A percentile compares a stretch with the other conserved stretches of the same genome.
Conservation (phyloP, 2,797 vertebrate genomes). For the Mastacembelus armatus region DNA sequence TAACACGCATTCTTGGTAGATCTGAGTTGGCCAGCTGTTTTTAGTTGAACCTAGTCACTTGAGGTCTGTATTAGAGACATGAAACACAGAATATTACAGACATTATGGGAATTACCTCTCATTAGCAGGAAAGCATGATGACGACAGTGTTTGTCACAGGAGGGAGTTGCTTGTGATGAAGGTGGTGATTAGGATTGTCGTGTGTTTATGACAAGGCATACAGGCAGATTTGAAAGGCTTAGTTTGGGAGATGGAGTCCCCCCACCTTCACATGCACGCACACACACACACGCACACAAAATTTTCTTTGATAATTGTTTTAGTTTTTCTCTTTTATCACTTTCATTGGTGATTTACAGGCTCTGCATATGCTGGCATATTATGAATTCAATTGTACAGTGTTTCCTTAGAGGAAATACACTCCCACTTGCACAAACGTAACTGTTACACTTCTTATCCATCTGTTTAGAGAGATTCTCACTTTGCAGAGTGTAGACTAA, state of each 20-base stretch:
- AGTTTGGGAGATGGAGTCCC: constrained; percentile 69
- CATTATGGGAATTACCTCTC: constrained; percentile 44
- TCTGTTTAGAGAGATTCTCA: constrained; percentile 55
- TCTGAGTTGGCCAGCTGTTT: constrained; percentile 33
- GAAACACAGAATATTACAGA: constrained; percentile 11
- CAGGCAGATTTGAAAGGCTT: constrained; percentile 70
- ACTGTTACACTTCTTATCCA: constrained; percentile 64
- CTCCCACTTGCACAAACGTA: constrained; percentile 54
- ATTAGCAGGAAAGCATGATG: constrained; percentile 34
- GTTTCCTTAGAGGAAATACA: constrained; percentile 65
- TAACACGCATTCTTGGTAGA: constrained; percentile 3
- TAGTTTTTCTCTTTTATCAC: constrained; percentile 11
- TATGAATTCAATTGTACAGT: constrained; percentile 47
- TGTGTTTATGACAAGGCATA: constrained; percentile 51
- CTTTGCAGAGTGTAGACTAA: constrained; percentile 46
- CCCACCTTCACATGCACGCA: constrained; percentile 18
- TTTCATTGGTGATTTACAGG: constrained; percentile 21
- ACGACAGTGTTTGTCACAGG: constrained; percentile 45
- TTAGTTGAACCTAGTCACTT: constrained; percentile 18
- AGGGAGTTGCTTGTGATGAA: constrained; percentile 62
- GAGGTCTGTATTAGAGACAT: constrained; percentile 7
- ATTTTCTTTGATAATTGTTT: constrained; percentile 5
- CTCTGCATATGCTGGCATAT: constrained; percentile 36
- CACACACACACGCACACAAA: constrained; percentile 39
- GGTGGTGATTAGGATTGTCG: constrained; percentile 67